Conservation (phyloP, 2,113 vertebrate genomes). For the Hoplias malabaricus region DNA sequence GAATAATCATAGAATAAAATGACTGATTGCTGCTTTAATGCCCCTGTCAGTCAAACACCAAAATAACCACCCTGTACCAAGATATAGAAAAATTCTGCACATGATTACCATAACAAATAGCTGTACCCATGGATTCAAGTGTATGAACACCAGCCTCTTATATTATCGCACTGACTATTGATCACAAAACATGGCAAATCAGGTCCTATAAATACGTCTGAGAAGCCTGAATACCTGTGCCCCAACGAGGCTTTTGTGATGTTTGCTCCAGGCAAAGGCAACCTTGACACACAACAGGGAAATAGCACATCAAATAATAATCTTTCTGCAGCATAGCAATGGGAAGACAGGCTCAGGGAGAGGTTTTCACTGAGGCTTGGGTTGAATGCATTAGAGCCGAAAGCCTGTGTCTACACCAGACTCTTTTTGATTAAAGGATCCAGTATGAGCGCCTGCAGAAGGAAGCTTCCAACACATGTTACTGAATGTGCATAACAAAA, state of each 20-base stretch:
- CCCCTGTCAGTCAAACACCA: not conserved
- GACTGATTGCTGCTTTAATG: constrained; percentile 22
- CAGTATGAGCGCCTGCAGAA: not conserved
- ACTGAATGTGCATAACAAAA: too few species aligned
- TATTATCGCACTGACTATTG: not conserved
- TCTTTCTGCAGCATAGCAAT: constrained; percentile 9
- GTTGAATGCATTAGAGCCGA: not conserved
- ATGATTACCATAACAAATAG: constrained; percentile 27
- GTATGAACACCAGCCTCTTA: not conserved
- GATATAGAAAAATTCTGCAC: not conserved
- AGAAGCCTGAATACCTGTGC: not conserved
- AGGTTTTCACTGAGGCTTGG: constrained; percentile 3
- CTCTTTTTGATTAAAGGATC: not conserved
- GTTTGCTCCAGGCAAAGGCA: constrained; percentile 2
- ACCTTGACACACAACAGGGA: not conserved
- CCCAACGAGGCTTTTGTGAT: not conserved
- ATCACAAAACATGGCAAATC: not conserved
- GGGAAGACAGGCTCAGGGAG: not conserved
- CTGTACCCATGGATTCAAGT: not conserved
- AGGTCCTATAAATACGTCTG: not conserved
- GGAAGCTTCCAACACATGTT: not conserved
- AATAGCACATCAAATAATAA: constrained; percentile 16
- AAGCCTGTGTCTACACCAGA: not conserved
- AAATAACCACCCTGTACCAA: not conserved
- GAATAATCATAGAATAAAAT: too few species aligned